These are phyloP conservation scores for Meteorus cinctellus DNA, from an alignment of 2,888 invertebrate species.

Conservation along the genomic window DNA sequence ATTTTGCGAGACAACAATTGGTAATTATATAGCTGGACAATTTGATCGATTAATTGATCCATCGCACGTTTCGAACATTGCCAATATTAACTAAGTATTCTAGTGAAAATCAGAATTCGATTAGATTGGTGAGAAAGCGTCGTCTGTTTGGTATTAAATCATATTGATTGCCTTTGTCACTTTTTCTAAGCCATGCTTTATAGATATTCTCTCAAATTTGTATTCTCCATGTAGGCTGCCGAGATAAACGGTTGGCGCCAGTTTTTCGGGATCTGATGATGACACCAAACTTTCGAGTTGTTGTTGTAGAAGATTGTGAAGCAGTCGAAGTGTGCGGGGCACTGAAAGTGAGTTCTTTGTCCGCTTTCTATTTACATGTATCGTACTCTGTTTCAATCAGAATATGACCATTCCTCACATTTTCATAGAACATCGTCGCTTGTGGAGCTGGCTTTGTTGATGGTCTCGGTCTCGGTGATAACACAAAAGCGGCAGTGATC, in stretches of 20 bases:
- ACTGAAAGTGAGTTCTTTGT: constrained; percentile 71
- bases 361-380: not conserved
- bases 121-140: too few species aligned
- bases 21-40: constrained; percentile 53
- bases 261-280: constrained; percentile 78
- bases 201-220: constrained; percentile 12
- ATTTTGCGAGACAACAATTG: constrained; percentile 82
- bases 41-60: not conserved
- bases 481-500: constrained; percentile 82
- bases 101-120: not conserved
- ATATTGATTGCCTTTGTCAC: not conserved
- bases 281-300: constrained; percentile 80
- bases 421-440: constrained; percentile 79
- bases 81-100: too few species aligned
- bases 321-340: constrained; percentile 83
- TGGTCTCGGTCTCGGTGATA: constrained; percentile 80
- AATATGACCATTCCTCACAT: not conserved
- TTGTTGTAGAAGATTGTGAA: constrained; percentile 79
- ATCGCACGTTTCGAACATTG: too few species aligned
- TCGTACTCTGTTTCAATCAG: not conserved
- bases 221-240: constrained; percentile 67
- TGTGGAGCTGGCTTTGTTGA: constrained; percentile 82
- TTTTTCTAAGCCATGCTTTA: not conserved
- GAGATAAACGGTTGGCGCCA: constrained; percentile 74
- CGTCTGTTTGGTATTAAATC: not conserved